Base-by-base conservation (phyloP, 2,797 vertebrate species). In the Hephaestus fuliginosus region DNA sequence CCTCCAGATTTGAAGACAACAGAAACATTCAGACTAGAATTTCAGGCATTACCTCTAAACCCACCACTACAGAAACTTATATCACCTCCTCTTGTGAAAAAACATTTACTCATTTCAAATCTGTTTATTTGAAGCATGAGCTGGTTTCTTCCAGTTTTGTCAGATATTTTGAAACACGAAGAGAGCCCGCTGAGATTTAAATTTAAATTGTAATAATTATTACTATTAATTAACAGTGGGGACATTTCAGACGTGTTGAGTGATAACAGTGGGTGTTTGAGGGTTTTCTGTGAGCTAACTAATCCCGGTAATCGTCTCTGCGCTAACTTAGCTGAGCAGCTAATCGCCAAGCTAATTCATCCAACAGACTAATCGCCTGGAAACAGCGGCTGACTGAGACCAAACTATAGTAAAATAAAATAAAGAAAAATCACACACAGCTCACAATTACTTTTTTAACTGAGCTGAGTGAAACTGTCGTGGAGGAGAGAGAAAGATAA, bases 271-370 rank as follows among this genome's bases (percentile, higher is more conserved):
- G 62, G 22, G 7, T 12, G 48, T 72, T 71, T 13, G 4, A 20
- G 7, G 36, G 48, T 63, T 74, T 51, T 64, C 17, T 28, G 77
- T 25, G 41, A 64, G 77, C 64, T 70, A 70, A 80, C 76, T 90
- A 84, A 91, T 81, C 80, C 76, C 3, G 30, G 30, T 33, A 4
- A 48, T 78, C 84, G 44, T 36, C 14, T 55, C 22, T 36, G 46
- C n/a, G 88, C 83, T 92, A 85, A 69, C 48, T 51, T 80, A 88
- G 89, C 92, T 79, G 71, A 85, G 81, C 28, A 48, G 92, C 92
- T 92, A 92, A 88, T 70, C 66, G 74, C 39, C 84, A 13, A 78
- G 86, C 89, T 78, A 84, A 91, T 89, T 93, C 90, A 92, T 86
- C 92, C 88, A 76, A 77, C 2, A 4, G 82, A 55, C 49, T 78